phyloP scores from a whole-genome alignment of 64 coral and sea anemone species.

The Stichodactyla mertensii region DNA sequence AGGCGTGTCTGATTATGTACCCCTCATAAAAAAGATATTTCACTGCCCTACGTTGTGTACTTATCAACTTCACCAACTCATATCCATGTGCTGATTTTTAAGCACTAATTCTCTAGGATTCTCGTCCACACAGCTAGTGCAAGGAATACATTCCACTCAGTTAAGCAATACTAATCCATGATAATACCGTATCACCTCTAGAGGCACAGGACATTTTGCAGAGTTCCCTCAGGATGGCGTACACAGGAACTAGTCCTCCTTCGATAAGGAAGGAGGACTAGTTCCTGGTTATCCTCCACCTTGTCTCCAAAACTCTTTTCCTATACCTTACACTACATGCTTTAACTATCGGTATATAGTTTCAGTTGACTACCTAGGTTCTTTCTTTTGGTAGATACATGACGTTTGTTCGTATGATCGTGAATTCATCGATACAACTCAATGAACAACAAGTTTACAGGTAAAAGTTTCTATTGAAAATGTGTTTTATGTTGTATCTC shows the following conservation, averaged over 20 bases:
- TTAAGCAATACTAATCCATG: neutral
- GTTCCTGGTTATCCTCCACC: neutral
- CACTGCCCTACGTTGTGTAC: neutral
- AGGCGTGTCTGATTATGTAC: neutral
- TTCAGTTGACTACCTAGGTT: too few species aligned
- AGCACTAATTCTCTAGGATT: neutral
- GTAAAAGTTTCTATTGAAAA: neutral
- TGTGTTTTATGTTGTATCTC: neutral
- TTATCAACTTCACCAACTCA: too few species aligned
- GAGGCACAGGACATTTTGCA: neutral
- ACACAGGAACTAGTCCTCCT: neutral
- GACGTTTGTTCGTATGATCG: neutral
- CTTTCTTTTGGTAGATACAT: neutral
- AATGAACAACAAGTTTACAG: neutral
- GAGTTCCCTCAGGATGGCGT: neutral
- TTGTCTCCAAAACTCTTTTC: neutral
- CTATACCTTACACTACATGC: neutral
- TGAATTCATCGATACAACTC: neutral
- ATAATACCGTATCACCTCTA: neutral
- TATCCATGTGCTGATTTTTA: too few species aligned
- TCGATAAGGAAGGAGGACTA: too few species aligned
- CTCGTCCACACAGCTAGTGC: neutral
- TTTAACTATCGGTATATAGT: neutral
- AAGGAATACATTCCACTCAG: neutral
- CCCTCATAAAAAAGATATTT: neutral